Base-by-base conservation (phyloP, 2,797 vertebrate genomes). In the Cercopithecus mitis region DNA sequence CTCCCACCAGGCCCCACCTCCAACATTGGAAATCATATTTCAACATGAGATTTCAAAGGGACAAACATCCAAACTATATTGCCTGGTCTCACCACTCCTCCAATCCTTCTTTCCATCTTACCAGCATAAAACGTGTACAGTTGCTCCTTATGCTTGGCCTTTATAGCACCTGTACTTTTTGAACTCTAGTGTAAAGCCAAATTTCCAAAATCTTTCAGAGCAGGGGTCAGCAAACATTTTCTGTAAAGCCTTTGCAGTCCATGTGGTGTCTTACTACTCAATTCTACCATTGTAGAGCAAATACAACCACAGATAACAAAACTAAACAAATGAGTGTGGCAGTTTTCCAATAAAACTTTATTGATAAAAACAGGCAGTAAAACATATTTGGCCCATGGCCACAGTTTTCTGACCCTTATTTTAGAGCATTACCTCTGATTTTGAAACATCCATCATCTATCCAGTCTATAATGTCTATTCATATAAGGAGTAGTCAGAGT, bases 311-410 rank as follows among this genome's bases (percentile, higher is more conserved):
- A 72, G 61, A 67, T 19, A n/a, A 36, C 25, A 87, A 89, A 20
- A 43, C 25, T 3, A 24, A 87, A 52, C 33, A 73, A 90, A 77
- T 61, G 61, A 70, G 8, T 17, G 13, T 14, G 25, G 33, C 27
- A 39, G 12, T 20, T n/a, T 90, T 93, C 45, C 64, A 85, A 12
- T 88, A 83, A 95, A 95, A 82, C 19, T 79, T 93, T 77, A 85
- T 24, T 30, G 90, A n/a, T 43, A 75, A 84, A 87, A 41, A 45
- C 13, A 73, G 81, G 50, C 22, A 19, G 12, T 11, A 3, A 61
- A 9, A 80, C 11, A 58, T 36, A 67, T 12, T 27, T 91, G 61
- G 15, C 2, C 22, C 47, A 7, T 27, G 22, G 15, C 72, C 36
- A 14, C 45, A 50, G 43, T 36, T 81, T 79, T 43, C 30, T 58